These are phyloP conservation scores for Xenops minutus DNA, from an alignment of 2,797 vertebrate species.

Conservation along the genomic window DNA sequence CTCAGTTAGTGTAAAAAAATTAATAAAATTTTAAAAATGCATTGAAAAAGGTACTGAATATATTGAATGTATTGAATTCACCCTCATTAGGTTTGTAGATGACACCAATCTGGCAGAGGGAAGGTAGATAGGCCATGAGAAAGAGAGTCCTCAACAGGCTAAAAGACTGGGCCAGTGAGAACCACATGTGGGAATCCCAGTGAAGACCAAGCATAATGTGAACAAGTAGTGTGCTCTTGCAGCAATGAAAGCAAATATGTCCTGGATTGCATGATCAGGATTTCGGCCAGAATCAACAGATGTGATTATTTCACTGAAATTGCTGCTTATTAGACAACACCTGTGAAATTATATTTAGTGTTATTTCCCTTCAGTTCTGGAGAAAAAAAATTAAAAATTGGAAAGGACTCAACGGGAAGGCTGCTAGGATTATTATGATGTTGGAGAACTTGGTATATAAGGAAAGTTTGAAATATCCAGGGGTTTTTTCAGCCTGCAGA, in stretches of 20 bases:
- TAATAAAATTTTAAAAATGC: neutral
- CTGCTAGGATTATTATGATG: neutral
- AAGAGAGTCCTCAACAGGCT: neutral
- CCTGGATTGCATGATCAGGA: neutral
- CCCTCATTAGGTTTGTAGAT: neutral
- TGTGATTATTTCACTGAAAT: neutral
- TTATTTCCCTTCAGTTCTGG: neutral
- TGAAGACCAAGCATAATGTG: neutral
- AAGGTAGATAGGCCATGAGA: neutral
- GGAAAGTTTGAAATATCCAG: neutral
- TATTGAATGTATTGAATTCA: neutral
- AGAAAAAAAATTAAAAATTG: neutral
- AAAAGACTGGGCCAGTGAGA: neutral
- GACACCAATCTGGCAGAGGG: neutral
- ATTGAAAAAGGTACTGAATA: neutral
- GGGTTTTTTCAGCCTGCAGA: neutral
- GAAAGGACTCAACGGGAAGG: neutral
- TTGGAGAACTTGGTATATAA: neutral
- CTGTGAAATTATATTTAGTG: neutral
- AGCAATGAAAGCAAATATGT: neutral
- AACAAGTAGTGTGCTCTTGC: neutral
- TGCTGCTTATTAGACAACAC: neutral
- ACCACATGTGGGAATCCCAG: fast-evolving
- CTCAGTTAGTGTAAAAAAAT: neutral
- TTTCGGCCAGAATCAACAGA: neutral